These are phyloP conservation scores for Ctenicera cuprea DNA, from an alignment of 2,888 invertebrate genomes.

Conservation along the genomic window DNA sequence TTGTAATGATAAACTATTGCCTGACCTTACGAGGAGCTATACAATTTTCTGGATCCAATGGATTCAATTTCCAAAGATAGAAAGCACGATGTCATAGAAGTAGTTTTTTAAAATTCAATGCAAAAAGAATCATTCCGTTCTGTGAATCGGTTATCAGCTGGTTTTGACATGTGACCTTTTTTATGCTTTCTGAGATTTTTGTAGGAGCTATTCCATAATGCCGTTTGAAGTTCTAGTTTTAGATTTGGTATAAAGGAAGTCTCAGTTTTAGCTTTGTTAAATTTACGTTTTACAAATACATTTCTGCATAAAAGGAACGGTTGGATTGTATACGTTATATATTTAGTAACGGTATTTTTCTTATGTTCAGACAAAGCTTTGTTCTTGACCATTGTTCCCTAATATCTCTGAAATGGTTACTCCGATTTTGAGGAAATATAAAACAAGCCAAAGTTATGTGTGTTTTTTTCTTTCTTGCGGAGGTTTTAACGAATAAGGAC, in stretches of 20 bases:
- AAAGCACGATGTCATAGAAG: not conserved
- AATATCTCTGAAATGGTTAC: no score
- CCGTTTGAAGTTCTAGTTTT: not conserved
- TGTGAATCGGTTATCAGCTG: not conserved
- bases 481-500: no score
- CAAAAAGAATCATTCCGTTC: not conserved
- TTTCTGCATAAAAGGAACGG: no score
- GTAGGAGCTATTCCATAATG: not conserved
- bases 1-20: no score
- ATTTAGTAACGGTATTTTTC: no score
- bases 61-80: constrained; percentile 1
- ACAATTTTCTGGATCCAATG: not conserved
- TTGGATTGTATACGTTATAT: no score
- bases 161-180: constrained; percentile 1
- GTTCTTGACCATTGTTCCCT: no score
- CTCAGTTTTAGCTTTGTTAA: not conserved
- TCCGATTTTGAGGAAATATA: no score
- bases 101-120: not conserved
- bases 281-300: no score
- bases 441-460: no score
- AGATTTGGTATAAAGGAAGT: not conserved
- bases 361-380: no score
- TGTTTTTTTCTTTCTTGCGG: no score
- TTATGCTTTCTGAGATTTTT: not conserved
- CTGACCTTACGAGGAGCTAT: not conserved